Conservation (phyloP, 2,113 vertebrate species). For the Rhineura floridana region DNA sequence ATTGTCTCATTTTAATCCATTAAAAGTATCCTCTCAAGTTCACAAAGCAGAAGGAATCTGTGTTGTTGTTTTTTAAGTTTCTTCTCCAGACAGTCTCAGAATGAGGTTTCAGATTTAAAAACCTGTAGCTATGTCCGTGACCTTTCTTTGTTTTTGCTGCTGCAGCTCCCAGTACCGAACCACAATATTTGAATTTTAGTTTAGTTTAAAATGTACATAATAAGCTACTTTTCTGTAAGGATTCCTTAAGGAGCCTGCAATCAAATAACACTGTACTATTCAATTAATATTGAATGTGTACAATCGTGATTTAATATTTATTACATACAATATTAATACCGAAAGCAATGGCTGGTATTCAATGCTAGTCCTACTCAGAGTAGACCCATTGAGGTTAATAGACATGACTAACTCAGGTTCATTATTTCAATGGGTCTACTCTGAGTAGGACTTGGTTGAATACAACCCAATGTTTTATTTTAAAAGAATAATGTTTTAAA, state of each 20-base stretch:
- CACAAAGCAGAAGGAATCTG: not conserved
- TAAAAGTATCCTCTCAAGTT: not conserved
- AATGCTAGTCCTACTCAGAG: too few species aligned
- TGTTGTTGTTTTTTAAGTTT: too few species aligned
- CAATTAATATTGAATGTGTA: not conserved
- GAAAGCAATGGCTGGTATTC: too few species aligned
- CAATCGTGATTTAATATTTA: not conserved
- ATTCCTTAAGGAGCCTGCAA: not conserved
- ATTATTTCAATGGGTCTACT: too few species aligned
- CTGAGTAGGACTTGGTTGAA: too few species aligned
- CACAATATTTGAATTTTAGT: not conserved
- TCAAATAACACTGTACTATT: not conserved
- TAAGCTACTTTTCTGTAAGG: not conserved
- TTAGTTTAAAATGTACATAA: not conserved
- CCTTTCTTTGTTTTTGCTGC: not conserved
- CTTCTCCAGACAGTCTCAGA: not conserved
- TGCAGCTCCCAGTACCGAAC: not conserved
- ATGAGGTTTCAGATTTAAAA: not conserved
- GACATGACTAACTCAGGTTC: too few species aligned
- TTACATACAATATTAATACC: not conserved
- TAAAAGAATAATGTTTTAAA: not conserved
- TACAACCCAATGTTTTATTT: too few species aligned
- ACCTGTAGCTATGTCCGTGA: not conserved
- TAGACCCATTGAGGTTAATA: too few species aligned
- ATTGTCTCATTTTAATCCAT: constrained; percentile 1